Base-by-base conservation (phyloP, 2,113 vertebrate genomes). In the Mustelus asterias region DNA sequence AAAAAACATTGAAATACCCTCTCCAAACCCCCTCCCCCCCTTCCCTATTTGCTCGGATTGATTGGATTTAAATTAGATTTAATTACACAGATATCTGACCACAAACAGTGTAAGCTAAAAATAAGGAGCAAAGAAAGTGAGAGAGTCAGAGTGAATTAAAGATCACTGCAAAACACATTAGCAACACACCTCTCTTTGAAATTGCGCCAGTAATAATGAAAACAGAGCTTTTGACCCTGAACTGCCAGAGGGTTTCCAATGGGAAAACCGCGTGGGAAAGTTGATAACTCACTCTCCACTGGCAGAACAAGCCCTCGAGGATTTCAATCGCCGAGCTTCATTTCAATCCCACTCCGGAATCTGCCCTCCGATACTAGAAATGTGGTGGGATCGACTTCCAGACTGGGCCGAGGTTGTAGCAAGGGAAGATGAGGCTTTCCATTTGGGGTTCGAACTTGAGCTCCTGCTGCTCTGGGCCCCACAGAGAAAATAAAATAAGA, bases 11-110 rank as follows among this genome's bases (percentile, higher is more conserved):
- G 13, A 63, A 92, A 63, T 48, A 54, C 24, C 4, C 26, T 76
- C 26, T 2, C 44, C 44, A 48, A 48, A 48, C 72, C 33, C 11
- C 29, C 29, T 9, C 70, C 11, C 1, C 2, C 78, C n/a, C 0
- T 93, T 93, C 22, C 20, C 18, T 37, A 65, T 37, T 67, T 63
- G 80, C n/a, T n/a, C 37, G 60, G 9, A 93, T 14, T 65, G 60
- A 93, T 24, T 93, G 60, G 86, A 89, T 58, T 89, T 89, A 89
- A 89, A 89, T 89, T 33, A 89, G 20, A 90, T 90, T 60, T 33
- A 58, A 54, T 54, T 88, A 54, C 37, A 60, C 1, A 5, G 41
- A 54, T 54, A 88, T 26, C 48, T 88, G 85, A 26, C 26, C 88
- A 60, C 88, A 60, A 58, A 60, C 54, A 33, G 24, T n/a, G 88